Base-by-base conservation (phyloP, 2,888 invertebrate genomes). In the Bembecia ichneumoniformis region DNA sequence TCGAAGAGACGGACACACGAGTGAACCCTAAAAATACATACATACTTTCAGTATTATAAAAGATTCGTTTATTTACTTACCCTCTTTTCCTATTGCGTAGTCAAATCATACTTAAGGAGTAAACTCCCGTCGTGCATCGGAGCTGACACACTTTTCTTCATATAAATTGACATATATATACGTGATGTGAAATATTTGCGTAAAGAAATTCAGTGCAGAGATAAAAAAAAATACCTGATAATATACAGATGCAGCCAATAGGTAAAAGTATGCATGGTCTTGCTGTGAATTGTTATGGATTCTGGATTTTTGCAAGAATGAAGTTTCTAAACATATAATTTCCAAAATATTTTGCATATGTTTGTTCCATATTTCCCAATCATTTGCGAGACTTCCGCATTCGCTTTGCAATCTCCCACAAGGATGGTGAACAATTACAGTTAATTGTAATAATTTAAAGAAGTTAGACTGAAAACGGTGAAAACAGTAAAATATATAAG, bases 391-490 rank as follows among this genome's bases (percentile, higher is more conserved):
- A 51, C 80, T 72, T 1, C 79, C 78, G 43, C 71, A 68, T 48
- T 77, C 65, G 16, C 55, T 58, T 40, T 66, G 63, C 9, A 58
- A 55, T 51, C 66, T 68, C 3, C 82, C 83, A 51, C 62, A 54
- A 1, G 87, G 86, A 53, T 87, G 82, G 55, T 87, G 87, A 34
- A 87, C 59, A n/a, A 52, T 49, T 35, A 87, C 64, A 46, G 68
- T 62, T n/a, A 68, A 58, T 52, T 74, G 62, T 16, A 87, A 58
- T 34, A 83, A 57, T 55, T 74, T 75, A 51, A 84, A 87, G 10
- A 87, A 55, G 43, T 69, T 61, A 36, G 61, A 58, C 88, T 88
- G 67, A 43, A 77, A 74, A 34, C 16, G 17, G 50, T 9, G 28
- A 28, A 5, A 9, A 28, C 2, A 28, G 7, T 28, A 28, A 28